Evolutionary conservation across 2,113 vertebrate genomes (phyloP).

Genomic region (Ictalurus furcatus): DNA sequence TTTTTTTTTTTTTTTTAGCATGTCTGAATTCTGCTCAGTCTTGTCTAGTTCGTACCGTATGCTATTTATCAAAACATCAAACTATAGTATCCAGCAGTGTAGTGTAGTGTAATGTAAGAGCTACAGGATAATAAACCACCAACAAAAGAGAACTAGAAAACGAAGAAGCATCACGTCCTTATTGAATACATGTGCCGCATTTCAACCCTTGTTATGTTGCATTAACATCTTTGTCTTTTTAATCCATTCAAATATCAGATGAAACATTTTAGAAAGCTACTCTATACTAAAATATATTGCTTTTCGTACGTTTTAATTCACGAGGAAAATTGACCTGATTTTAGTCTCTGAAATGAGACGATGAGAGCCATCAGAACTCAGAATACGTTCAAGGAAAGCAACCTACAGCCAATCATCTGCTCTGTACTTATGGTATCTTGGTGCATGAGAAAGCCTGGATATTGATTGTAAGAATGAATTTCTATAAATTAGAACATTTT

Average conservation of each 20-base stretch:
- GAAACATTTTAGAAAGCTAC: neutral
- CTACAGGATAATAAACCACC: neutral
- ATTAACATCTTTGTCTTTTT: neutral
- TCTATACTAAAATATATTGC: neutral
- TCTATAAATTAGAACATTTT: slow-evolving; percentile 30
- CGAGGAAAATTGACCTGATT: neutral
- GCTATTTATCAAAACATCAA: neutral
- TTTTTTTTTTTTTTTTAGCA: neutral
- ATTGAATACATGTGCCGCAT: neutral
- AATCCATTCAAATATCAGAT: neutral
- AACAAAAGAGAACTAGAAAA: neutral
- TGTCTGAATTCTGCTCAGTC: neutral
- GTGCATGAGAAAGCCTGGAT: neutral
- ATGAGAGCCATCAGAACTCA: neutral
- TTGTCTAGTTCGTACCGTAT: neutral
- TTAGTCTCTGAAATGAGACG: neutral
- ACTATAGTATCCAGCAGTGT: neutral
- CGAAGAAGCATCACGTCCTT: neutral
- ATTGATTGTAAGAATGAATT: neutral
- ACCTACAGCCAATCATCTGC: neutral
- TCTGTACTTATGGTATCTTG: neutral
- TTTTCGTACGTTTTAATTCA: neutral
- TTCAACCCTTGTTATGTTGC: neutral
- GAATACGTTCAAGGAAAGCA: neutral
- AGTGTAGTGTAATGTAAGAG: neutral